Evolutionary conservation across 2,888 invertebrate genomes (phyloP).

Genomic region (Caenorhabditis afra): DNA sequence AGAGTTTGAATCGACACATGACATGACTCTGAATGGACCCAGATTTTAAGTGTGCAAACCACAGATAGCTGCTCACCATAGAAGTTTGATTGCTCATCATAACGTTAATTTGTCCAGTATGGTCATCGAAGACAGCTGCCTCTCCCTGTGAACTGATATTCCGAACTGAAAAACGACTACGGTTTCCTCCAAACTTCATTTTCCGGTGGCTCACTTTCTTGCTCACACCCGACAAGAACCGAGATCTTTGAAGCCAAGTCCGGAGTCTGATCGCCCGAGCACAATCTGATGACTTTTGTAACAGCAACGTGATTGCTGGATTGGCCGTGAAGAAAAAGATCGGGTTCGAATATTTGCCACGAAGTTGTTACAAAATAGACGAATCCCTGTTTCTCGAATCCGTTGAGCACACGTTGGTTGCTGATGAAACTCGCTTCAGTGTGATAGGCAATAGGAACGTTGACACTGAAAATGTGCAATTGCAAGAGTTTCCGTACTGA

Average conservation of each 20-base stretch:
- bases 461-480: conserved; percentile 36
- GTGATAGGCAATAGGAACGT: conserved; percentile 15
- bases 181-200: neutral
- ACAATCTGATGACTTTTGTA: conserved; percentile 50
- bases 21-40: conserved; percentile 28
- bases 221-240: conserved; percentile 48
- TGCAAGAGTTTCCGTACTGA: too few relatives aligned
- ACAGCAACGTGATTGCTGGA: conserved; percentile 27
- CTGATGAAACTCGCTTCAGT: conserved; percentile 60
- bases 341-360: conserved; percentile 62
- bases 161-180: neutral
- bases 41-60: too few relatives aligned
- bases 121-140: conserved; percentile 47
- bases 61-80: too few relatives aligned
- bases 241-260: conserved; percentile 54
- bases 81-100: conserved; percentile 37
- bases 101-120: conserved; percentile 32
- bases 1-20: conserved; percentile 59
- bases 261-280: conserved; percentile 39
- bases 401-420: conserved; percentile 28
- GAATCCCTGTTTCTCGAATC: conserved; percentile 55
- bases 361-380: conserved; percentile 63
- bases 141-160: conserved; percentile 47
- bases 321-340: conserved; percentile 19
- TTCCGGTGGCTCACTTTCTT: conserved; percentile 26